Base-by-base conservation (phyloP, 2,113 vertebrate genomes). In the Azemiops feae region DNA sequence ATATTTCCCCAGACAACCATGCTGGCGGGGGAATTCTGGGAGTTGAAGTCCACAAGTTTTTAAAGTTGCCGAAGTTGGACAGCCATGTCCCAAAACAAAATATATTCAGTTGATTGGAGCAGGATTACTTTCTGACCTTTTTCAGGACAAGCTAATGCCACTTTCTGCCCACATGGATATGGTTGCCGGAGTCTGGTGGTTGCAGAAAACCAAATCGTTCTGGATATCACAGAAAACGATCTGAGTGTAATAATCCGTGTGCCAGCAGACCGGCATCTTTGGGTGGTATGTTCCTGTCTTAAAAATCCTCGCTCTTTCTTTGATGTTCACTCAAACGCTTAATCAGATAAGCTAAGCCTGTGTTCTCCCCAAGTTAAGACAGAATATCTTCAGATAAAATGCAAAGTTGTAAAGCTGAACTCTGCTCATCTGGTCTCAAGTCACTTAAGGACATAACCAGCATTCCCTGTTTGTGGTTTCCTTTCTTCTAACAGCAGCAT, bases 151-250 rank as follows among this genome's bases (percentile, higher is more conserved):
- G 97, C 98, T 97, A 99, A 98, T 0, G 98, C 98, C 5, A 98
- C 98, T 52, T 99, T 99, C 98, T 99, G 99, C 92, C 99, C 99
- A 0, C 99, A 99, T 2, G 98, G 97, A 22, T 99, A 98, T 0
- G 99, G 99, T 85, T 99, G 99, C 94, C 98, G 99, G 5, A 97
- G 97, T 91, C 96, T 99, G 94, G 98, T 99, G 81, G 96, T 99
- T 57, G 98, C 99, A 0, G 99, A 99, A 96, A 98, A 98, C 45
- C 98, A 97, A 85, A 97, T 98, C 30, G 87, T 99, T 88, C 96
- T 99, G 96, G 99, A 99, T 0, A 97, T 99, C 92, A 99, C 98
- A 0, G 98, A 99, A 86, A 98, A 98, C 0, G 98, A 99, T 39
- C 96, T 99, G 93, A 97, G 98, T 0, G 95, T 99, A 96, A 99